Conservation (phyloP, 30 jellyfish, hydroid and myxozoan genomes). For the Aurelia aurita region DNA sequence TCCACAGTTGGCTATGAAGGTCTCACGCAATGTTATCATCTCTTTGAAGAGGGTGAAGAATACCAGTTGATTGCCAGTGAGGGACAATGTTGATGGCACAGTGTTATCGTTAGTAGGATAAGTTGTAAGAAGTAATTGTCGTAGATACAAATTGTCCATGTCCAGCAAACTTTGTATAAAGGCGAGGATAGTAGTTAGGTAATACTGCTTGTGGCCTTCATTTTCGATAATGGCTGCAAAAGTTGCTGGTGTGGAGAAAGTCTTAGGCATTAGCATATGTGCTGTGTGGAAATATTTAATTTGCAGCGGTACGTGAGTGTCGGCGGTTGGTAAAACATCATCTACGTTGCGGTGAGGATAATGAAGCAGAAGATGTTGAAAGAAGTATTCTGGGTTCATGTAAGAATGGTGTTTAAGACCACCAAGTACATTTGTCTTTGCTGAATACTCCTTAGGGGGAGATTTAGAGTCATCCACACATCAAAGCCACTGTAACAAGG, state of each 20-base stretch:
- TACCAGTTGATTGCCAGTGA: background rate
- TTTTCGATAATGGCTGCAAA: background rate
- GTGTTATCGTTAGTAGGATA: no score
- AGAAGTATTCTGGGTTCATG: conserved; percentile 7
- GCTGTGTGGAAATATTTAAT: conserved; percentile 2
- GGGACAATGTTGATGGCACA: background rate
- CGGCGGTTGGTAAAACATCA: background rate
- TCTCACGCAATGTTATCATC: no score
- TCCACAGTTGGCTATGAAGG: no score
- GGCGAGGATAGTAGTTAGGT: background rate
- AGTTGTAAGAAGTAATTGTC: background rate
- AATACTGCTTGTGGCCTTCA: conserved; percentile 15
- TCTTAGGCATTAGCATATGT: conserved; percentile 1
- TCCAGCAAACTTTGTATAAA: background rate
- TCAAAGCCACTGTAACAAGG: background rate
- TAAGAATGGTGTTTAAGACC: background rate
- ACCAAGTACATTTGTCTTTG: background rate
- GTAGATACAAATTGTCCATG: background rate
- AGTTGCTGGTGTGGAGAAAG: background rate
- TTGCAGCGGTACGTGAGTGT: background rate
- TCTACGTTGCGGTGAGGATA: background rate
- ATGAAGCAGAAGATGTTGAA: background rate
- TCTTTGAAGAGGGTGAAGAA: background rate
- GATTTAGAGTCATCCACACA: background rate
- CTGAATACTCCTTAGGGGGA: background rate